A percentile compares a stretch with the other conserved stretches of the same genome.
Conservation (phyloP, 35 echinoderm and acorn worm species). For the Diadema setosum region DNA sequence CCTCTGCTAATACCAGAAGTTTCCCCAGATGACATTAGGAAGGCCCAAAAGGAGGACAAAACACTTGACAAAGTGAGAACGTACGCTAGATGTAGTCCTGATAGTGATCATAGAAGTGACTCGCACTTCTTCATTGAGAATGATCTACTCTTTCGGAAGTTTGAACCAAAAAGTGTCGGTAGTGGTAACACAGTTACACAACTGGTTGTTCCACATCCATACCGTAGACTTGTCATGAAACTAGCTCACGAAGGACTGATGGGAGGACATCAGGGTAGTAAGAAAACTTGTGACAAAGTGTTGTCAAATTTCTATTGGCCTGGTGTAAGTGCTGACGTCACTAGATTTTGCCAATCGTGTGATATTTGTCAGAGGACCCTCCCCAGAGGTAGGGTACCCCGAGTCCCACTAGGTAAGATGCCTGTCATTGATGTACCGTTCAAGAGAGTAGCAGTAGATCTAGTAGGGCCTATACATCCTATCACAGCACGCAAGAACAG, state of each 20-base stretch:
- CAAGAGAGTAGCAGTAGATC: constrained; percentile 19
- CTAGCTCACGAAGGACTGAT: constrained; percentile 50
- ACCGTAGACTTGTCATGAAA: constrained; percentile 8
- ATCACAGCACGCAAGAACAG: constrained; percentile 4
- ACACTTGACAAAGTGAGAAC: background rate
- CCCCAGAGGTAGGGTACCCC: constrained; percentile 7
- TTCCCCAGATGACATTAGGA: background rate
- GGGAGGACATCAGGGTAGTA: constrained; percentile 50
- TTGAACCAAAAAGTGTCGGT: background rate
- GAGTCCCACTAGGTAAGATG: constrained; percentile 44
- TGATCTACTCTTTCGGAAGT: constrained; percentile 26
- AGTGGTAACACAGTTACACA: constrained; percentile 25
- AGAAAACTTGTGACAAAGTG: constrained; percentile 38
- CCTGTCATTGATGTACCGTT: constrained; percentile 44
- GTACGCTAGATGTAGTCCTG: background rate
- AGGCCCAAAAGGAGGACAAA: constrained; percentile 5
- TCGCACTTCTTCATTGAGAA: background rate
- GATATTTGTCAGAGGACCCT: constrained; percentile 43
- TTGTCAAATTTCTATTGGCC: constrained; percentile 43
- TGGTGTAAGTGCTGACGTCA: constrained; percentile 30
- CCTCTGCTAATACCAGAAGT: background rate
- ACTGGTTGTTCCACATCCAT: constrained; percentile 25
- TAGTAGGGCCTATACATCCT: constrained; percentile 44
- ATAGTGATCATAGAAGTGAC: background rate
- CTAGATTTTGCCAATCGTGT: constrained; percentile 47